These are phyloP conservation scores for Drosophila quinaria DNA, from an alignment of 2,888 invertebrate genomes.

Conservation along the genomic window DNA sequence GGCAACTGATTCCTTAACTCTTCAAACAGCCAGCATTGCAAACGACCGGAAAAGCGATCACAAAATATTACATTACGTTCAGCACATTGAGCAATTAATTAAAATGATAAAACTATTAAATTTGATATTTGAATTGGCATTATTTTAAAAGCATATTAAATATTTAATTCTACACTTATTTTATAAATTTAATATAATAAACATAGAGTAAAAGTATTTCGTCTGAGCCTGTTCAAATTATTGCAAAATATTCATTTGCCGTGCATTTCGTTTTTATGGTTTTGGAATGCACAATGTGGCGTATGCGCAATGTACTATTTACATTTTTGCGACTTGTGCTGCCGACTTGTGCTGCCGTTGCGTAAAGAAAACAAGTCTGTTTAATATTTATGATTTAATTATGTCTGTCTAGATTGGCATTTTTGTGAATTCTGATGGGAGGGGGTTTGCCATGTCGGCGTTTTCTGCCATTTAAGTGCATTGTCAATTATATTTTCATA, in stretches of 20 bases:
- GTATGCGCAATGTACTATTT: constrained; percentile 57
- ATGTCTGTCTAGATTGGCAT: constrained; percentile 43
- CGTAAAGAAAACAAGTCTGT: constrained; percentile 47
- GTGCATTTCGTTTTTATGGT: constrained; percentile 35
- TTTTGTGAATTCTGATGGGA: neutral
- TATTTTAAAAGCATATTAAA: neutral
- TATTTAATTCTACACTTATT: neutral
- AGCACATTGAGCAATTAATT: neutral
- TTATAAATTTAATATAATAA: neutral
- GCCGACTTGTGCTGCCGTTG: too few species aligned
- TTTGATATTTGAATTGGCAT: neutral
- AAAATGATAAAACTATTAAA: neutral
- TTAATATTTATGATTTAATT: constrained; percentile 65
- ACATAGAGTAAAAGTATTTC: constrained; percentile 5
- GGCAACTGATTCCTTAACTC: constrained; percentile 16
- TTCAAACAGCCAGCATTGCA: neutral
- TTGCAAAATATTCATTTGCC: constrained; percentile 34
- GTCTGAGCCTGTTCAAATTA: neutral
- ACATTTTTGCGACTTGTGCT: constrained; percentile 33
- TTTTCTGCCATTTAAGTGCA: constrained; percentile 47
- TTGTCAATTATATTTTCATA: constrained; percentile 49
- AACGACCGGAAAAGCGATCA: constrained; percentile 34
- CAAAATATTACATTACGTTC: constrained; percentile 10
- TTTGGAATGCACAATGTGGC: constrained; percentile 46
- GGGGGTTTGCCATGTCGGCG: constrained; percentile 26